Evolutionary conservation across 2,113 vertebrate species (phyloP).

Genomic region (Semnopithecus entellus): DNA sequence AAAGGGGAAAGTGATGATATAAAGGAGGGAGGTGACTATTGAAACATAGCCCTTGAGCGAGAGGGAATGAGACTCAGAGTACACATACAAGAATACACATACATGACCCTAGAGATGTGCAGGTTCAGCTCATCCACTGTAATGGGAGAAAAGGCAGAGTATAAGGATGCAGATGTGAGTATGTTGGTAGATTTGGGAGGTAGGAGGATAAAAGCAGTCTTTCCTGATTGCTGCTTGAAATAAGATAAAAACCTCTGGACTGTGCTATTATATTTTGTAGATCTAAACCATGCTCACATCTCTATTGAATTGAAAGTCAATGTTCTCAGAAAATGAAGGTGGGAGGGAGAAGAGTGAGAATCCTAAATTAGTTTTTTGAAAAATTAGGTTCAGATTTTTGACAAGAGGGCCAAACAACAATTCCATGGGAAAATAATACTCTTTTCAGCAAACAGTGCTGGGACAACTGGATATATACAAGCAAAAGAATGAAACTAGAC

Average conservation of each 20-base stretch:
- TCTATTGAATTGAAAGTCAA: background rate
- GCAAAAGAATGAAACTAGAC: background rate
- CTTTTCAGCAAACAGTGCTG: background rate
- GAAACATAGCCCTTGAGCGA: background rate
- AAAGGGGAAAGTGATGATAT: background rate
- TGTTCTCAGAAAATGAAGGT: constrained; percentile 33
- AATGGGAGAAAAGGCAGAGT: background rate
- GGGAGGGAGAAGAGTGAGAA: background rate
- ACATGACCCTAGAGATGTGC: background rate
- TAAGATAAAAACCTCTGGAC: background rate
- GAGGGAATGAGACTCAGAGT: background rate
- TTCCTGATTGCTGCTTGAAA: background rate
- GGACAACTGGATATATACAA: background rate
- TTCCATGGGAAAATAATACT: background rate
- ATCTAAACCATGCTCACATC: background rate
- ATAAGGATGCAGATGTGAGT: background rate
- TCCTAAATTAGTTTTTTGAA: background rate
- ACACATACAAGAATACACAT: background rate
- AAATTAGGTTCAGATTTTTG: constrained; percentile 10
- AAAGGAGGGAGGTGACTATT: background rate
- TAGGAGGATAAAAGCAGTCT: background rate
- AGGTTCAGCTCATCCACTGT: background rate
- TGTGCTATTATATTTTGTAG: background rate
- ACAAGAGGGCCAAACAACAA: background rate
- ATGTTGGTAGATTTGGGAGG: background rate